These are phyloP conservation scores for Cyclura pinguis DNA, from an alignment of 2,797 vertebrate species.

Conservation along the genomic window DNA sequence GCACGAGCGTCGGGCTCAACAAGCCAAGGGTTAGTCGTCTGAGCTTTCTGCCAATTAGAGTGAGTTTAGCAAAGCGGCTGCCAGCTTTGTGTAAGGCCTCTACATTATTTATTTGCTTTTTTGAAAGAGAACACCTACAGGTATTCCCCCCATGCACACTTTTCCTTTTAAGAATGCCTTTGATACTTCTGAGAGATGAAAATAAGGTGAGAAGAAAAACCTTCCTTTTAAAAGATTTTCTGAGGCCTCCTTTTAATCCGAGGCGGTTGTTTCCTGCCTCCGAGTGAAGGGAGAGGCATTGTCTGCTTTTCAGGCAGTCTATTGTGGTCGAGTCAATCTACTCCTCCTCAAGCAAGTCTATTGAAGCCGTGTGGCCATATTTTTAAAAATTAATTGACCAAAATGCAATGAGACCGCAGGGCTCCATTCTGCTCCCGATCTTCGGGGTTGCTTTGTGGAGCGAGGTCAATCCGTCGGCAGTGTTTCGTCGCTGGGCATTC, in stretches of 20 bases:
- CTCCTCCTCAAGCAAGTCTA: not conserved
- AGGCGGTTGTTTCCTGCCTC: not conserved
- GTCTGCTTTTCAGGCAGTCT: constrained; percentile 11
- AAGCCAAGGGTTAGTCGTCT: not conserved
- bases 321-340: not conserved
- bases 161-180: constrained; percentile 50
- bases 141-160: not conserved
- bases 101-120: constrained; percentile 58
- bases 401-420: not conserved
- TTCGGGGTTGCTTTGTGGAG: not conserved
- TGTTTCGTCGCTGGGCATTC: not conserved
- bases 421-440: not conserved
- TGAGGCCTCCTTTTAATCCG: constrained; percentile 35
- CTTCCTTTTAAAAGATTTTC: constrained; percentile 47
- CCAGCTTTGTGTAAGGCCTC: constrained; percentile 55
- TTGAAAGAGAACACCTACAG: constrained; percentile 40
- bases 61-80: constrained; percentile 48
- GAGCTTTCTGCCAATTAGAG: constrained; percentile 55
- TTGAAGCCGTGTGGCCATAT: not conserved
- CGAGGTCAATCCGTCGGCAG: not conserved
- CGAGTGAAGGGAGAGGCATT: not conserved
- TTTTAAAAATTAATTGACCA: constrained; percentile 13
- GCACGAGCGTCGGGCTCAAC: not conserved
- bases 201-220: constrained; percentile 45
- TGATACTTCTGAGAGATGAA: constrained; percentile 57